phyloP scores from a whole-genome alignment of 2,888 invertebrate species.

The Lamellibrachia columna region DNA sequence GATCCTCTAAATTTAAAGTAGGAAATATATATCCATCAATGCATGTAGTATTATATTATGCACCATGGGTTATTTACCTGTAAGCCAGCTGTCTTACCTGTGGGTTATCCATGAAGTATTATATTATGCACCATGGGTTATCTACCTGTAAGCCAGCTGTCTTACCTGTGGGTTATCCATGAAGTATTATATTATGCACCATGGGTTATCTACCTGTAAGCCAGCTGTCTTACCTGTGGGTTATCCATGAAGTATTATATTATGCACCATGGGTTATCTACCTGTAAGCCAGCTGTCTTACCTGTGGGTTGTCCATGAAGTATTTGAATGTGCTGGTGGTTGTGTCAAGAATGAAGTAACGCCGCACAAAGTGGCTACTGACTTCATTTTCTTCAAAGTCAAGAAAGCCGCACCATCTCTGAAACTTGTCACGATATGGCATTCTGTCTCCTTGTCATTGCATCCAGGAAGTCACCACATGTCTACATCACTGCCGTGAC shows the following conservation, averaged over 20 bases:
- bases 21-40: too few species aligned
- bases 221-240: background rate
- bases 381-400: constrained; percentile 4
- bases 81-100: background rate
- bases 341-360: background rate
- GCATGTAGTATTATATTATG: too few species aligned
- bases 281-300: background rate
- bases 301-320: constrained; percentile 2
- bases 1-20: too few species aligned
- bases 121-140: too few species aligned
- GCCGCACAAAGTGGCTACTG: constrained; percentile 16
- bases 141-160: background rate
- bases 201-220: background rate
- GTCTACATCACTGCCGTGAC: background rate
- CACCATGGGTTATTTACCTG: background rate
- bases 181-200: too few species aligned
- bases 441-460: background rate
- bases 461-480: background rate
- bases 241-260: background rate
- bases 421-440: background rate
- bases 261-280: background rate
- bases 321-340: background rate
- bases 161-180: background rate
- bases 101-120: background rate
- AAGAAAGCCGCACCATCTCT: background rate